Evolutionary conservation across 2,797 vertebrate species (phyloP), one percentile per base, ranked within the genome.

Genomic region (Percopsis omiscomaycus): DNA sequence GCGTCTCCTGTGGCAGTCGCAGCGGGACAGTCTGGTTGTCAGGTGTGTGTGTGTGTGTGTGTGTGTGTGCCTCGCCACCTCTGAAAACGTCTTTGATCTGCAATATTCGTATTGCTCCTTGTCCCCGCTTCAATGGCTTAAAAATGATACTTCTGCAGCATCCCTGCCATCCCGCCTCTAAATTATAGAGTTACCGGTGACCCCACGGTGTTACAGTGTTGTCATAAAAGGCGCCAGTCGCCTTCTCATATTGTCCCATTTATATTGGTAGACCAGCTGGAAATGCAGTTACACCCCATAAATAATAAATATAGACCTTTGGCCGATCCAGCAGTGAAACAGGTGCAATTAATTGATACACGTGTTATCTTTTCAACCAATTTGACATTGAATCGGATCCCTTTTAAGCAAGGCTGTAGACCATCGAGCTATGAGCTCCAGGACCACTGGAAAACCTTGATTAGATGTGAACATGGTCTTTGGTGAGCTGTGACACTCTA

Each of bases 261-360:
- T 81, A 57, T 78, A 71, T 77, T 67, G 61, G 74, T 47, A 49
- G 63, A 79, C 72, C 86, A 86, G 77, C 80, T 87, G 80, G 69
- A 77, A 83, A 78, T 13, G 52, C 75, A 51, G 77, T 51, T 74
- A 54, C 48, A 73, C 65, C 58, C 78, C 71, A 74, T 79, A 76
- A 84, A 87, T 81, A 82, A 82, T 30, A 64, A 64, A 81, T 49
- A 73, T 69, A 65, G 58, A 28, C 49, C 59, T 55, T 63, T 67
- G 32, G 59, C 47, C 42, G 42, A 66, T 22, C 37, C n/a, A 15
- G 55, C 45, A 51, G 59, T 30, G 12, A 65, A 59, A 68, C 14
- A 29, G 46, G 27, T n/a, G 37, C 70, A 63, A 63, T 73, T 57
- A 73, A 11, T 54, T 54, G 51, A 2, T 28, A 44, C 65, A 53